Conservation (phyloP, 2,797 vertebrate species). For the Steatocranus sp. region DNA sequence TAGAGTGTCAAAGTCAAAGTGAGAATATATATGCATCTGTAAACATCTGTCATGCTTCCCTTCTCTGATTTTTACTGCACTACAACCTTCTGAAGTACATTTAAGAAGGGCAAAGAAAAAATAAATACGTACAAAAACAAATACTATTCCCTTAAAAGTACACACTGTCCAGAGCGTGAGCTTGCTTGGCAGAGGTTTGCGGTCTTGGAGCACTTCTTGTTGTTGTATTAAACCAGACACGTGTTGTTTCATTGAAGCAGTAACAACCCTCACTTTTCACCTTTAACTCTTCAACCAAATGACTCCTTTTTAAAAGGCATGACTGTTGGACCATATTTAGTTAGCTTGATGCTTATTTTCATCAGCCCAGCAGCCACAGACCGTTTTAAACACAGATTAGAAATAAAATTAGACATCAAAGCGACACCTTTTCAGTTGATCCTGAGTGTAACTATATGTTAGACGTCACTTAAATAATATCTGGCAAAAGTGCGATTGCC, state of each 20-base stretch:
- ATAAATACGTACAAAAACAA: neutral
- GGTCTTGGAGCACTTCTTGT: neutral
- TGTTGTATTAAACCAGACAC: neutral
- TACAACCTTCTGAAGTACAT: neutral
- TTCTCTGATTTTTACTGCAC: neutral
- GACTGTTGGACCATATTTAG: neutral
- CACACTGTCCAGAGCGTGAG: neutral
- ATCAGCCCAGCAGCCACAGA: neutral
- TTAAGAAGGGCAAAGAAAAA: neutral
- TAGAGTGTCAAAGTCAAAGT: neutral
- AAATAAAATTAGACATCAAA: neutral
- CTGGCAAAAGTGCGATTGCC: slow-evolving; percentile 17
- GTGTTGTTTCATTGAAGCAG: neutral
- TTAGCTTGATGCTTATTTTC: neutral
- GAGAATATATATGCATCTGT: neutral
- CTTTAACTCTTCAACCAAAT: neutral
- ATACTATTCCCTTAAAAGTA: neutral
- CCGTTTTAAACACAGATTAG: neutral
- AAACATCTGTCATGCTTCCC: neutral
- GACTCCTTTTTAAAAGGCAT: neutral
- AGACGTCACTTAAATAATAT: slow-evolving; percentile 6
- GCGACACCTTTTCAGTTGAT: neutral
- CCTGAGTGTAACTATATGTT: neutral
- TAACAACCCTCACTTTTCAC: neutral
- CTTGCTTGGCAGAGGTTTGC: neutral